Evolutionary conservation across 2,888 invertebrate genomes (phyloP), one percentile per base, ranked within the genome.

Genomic region (Mayetiola destructor): DNA sequence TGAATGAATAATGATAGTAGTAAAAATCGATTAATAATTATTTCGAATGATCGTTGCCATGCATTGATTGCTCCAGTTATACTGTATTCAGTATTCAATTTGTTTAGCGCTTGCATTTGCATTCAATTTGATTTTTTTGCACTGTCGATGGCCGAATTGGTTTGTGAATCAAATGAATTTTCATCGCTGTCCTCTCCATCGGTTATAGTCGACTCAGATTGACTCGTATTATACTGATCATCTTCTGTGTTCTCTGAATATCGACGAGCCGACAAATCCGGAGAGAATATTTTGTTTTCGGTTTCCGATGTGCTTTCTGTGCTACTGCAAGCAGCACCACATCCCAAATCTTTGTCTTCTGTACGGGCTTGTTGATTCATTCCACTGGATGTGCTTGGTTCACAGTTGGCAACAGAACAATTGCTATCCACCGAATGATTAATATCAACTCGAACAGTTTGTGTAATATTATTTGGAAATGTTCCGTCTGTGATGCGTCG

Each of bases 401-500:
- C 27, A n/a, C n/a, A n/a, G n/a, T 27, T 27, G 32, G 32, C 8
- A 32, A 8, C 8, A 12, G 8, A 8, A 32, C 32, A 32, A n/a
- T n/a, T n/a, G n/a, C n/a, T n/a, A n/a, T n/a, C n/a, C n/a, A n/a
- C n/a, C n/a, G n/a, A n/a, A 48, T 48, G n/a, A 27, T 27, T 27
- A 20, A 48, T 27, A 3, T 48, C 48, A 12, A 27, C 48, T 9
- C 27, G n/a, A 48, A 48, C 48, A 35, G 12, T 32, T 8, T 54
- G 54, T 35, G 29, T 5, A 9, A 14, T 35, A 35, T 20, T 14
- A 16, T 18, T 48, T 35, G 56, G 56, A 37, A 56, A 59, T 27
- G 61, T 60, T 39, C 61, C 60, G 48, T 61, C 61, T 14, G 59
- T 61, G 16, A 59, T 60, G 30, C 60, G 56, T 32, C 58, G 52